phyloP scores from a whole-genome alignment of 2,888 invertebrate genomes.

The Fabriciana adippe region DNA sequence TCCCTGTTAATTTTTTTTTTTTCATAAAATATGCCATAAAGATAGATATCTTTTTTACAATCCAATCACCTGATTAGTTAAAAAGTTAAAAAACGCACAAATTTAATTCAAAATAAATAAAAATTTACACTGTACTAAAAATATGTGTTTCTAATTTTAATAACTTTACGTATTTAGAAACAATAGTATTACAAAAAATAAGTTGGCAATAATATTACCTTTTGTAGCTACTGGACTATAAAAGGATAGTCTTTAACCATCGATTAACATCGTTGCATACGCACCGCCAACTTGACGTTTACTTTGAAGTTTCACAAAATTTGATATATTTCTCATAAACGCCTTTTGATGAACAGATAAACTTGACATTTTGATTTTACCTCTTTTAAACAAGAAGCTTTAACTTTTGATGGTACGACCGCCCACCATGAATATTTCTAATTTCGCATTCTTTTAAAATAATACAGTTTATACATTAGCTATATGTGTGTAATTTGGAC shows the following conservation, averaged over 20 bases:
- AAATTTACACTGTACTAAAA: conserved; percentile 43
- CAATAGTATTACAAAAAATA: too few species aligned
- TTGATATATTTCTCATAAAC: conserved; percentile 70
- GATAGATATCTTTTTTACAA: conserved; percentile 30
- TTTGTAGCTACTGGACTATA: conserved; percentile 52
- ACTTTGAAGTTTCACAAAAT: conserved; percentile 60
- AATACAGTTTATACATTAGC: conserved; percentile 41
- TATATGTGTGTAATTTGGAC: neutral
- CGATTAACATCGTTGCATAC: conserved; percentile 74
- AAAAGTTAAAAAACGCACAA: neutral
- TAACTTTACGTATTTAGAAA: too few species aligned
- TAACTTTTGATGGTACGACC: conserved; percentile 40
- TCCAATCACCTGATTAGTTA: conserved; percentile 22
- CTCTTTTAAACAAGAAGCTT: conserved; percentile 35
- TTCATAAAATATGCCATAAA: conserved; percentile 36
- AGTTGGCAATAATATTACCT: neutral
- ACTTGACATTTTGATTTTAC: conserved; percentile 25
- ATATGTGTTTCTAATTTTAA: neutral
- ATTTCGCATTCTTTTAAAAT: conserved; percentile 31
- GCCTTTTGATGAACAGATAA: conserved; percentile 68
- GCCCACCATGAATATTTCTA: conserved; percentile 31
- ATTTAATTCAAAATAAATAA: conserved; percentile 10
- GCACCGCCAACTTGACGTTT: conserved; percentile 69
- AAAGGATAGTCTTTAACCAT: conserved; percentile 59
- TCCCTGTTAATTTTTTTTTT: conserved; percentile 34